These are phyloP conservation scores for Galeruca laticollis DNA, from an alignment of 2,888 invertebrate genomes.

Conservation along the genomic window DNA sequence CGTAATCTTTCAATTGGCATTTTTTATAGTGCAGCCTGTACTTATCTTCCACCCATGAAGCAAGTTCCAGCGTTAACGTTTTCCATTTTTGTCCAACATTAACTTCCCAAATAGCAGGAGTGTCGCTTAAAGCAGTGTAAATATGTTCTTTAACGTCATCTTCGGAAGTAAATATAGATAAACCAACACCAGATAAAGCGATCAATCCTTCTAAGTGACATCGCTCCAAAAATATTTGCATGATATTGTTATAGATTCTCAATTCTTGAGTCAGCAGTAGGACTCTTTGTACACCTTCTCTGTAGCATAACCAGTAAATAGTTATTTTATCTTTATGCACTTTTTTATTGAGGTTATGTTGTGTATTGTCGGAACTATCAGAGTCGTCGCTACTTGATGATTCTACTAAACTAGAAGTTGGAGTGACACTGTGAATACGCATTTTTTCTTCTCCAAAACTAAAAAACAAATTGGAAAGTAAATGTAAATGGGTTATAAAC, in stretches of 20 bases:
- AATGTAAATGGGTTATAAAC: too few species aligned
- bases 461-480: conserved; percentile 45
- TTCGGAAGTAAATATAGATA: conserved; percentile 70
- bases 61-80: conserved; percentile 79
- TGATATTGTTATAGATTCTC: conserved; percentile 74
- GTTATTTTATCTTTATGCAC: conserved; percentile 80
- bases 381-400: conserved; percentile 73
- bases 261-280: conserved; percentile 83
- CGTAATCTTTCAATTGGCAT: conserved; percentile 82
- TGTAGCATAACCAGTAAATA: conserved; percentile 85
- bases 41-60: conserved; percentile 86
- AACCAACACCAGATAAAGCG: conserved; percentile 76
- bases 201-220: conserved; percentile 77
- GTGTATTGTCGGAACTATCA: conserved; percentile 65
- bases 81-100: conserved; percentile 86
- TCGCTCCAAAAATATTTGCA: conserved; percentile 75
- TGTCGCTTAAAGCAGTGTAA: conserved; percentile 76
- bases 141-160: conserved; percentile 74
- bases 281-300: conserved; percentile 80
- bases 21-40: conserved; percentile 77
- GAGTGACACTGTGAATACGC: conserved; percentile 77
- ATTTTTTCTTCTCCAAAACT: conserved; percentile 80
- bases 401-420: conserved; percentile 61
- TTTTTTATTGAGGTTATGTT: conserved; percentile 69
- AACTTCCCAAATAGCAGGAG: conserved; percentile 85